A percentile compares a stretch with the other conserved stretches of the same genome.
Evolutionary conservation across 2,113 vertebrate genomes (phyloP).

Genomic region (Ptilonorhynchus violaceus): DNA sequence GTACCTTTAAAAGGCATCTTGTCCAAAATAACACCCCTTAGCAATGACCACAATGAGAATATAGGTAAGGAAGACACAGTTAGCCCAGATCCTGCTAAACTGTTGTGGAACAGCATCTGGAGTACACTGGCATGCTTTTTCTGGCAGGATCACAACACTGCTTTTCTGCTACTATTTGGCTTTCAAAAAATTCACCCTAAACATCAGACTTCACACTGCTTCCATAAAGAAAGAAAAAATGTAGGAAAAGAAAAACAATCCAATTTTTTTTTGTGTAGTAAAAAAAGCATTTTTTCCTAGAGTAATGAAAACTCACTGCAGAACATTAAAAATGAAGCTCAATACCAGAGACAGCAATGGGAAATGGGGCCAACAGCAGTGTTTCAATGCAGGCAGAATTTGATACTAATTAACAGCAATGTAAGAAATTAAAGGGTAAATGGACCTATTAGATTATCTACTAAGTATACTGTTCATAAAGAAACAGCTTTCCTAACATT

Average conservation of each 20-base stretch:
- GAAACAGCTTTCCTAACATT: constrained; percentile 27
- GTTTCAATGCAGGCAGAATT: background rate
- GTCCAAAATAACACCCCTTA: background rate
- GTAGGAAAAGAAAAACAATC: rapidly evolving
- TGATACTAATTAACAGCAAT: constrained; percentile 16
- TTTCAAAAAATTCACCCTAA: background rate
- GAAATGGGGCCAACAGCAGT: background rate
- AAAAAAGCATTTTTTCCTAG: background rate
- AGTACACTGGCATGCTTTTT: background rate
- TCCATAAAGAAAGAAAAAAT: background rate
- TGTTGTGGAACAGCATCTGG: background rate
- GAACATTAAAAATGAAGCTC: background rate
- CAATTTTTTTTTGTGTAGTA: rapidly evolving
- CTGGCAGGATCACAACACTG: background rate
- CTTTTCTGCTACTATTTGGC: background rate
- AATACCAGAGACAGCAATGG: background rate
- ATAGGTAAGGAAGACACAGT: background rate
- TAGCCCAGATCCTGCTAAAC: background rate
- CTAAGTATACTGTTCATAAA: background rate
- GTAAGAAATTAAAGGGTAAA: constrained; percentile 27
- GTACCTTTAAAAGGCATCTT: background rate
- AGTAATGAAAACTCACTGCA: background rate
- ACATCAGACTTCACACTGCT: background rate
- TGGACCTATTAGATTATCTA: constrained; percentile 13
- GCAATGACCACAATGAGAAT: background rate